Evolutionary conservation across 2,888 invertebrate species (phyloP).

Genomic region (Chironomus tentans): DNA sequence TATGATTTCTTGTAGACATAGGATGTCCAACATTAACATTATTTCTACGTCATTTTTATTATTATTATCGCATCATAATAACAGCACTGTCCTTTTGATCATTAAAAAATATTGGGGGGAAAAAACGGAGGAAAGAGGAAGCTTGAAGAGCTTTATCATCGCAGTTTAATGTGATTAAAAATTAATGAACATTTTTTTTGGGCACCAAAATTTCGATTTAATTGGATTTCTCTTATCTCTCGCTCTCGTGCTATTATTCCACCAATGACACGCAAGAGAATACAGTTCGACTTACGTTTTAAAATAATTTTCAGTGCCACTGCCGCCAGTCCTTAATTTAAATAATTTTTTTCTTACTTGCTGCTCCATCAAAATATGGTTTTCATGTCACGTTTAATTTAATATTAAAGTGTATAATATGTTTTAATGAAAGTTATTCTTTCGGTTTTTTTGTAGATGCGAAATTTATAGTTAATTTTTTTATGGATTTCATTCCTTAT

Average conservation of each 20-base stretch:
- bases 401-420: conserved; percentile 10
- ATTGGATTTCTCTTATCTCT: background rate
- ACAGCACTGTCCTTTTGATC: background rate
- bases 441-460: background rate
- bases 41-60: background rate
- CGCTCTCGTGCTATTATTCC: background rate
- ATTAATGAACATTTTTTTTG: background rate
- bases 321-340: conserved; percentile 11
- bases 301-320: background rate
- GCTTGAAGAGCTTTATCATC: background rate
- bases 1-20: background rate
- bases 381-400: conserved; percentile 21
- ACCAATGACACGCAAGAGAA: background rate
- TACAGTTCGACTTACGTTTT: background rate
- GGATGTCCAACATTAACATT: background rate
- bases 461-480: too few relatives aligned
- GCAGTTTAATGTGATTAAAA: background rate
- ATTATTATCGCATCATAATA: background rate
- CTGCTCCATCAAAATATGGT: conserved; percentile 19
- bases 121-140: background rate
- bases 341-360: background rate
- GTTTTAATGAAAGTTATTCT: conserved; percentile 7
- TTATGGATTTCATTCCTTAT: background rate
- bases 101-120: background rate
- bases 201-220: background rate